These are phyloP conservation scores for Pygoscelis adeliae DNA, from an alignment of 2,113 vertebrate species.

Conservation along the genomic window DNA sequence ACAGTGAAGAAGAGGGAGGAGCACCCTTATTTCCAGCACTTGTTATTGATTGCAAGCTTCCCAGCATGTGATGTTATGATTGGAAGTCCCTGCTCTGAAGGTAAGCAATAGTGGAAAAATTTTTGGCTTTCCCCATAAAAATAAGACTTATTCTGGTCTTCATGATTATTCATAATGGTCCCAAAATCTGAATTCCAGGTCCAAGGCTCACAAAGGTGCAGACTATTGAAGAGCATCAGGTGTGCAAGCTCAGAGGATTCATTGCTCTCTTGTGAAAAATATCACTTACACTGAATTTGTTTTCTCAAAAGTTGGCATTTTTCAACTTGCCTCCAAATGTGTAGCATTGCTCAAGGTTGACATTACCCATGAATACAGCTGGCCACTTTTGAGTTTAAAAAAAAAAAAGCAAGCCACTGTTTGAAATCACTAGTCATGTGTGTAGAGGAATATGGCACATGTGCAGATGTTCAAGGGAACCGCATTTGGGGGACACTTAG, in stretches of 20 bases:
- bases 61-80: neutral
- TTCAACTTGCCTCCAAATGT: neutral
- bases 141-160: neutral
- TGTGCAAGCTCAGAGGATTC: rapidly evolving
- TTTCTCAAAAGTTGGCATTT: neutral
- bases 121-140: neutral
- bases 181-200: neutral
- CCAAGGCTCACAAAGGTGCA: neutral
- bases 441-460: neutral
- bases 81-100: neutral
- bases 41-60: neutral
- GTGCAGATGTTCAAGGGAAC: neutral
- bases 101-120: neutral
- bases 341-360: neutral
- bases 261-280: neutral
- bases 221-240: neutral
- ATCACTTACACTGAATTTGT: rapidly evolving
- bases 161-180: neutral
- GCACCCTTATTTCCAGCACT: neutral
- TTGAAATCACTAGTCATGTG: rapidly evolving
- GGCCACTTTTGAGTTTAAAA: neutral
- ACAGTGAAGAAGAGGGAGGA: neutral
- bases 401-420: neutral
- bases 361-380: too few species aligned
- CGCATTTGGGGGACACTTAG: neutral